Evolutionary conservation across 2,888 invertebrate species (phyloP), one percentile per base, ranked within the genome.

Genomic region (Drosophila colorata): DNA sequence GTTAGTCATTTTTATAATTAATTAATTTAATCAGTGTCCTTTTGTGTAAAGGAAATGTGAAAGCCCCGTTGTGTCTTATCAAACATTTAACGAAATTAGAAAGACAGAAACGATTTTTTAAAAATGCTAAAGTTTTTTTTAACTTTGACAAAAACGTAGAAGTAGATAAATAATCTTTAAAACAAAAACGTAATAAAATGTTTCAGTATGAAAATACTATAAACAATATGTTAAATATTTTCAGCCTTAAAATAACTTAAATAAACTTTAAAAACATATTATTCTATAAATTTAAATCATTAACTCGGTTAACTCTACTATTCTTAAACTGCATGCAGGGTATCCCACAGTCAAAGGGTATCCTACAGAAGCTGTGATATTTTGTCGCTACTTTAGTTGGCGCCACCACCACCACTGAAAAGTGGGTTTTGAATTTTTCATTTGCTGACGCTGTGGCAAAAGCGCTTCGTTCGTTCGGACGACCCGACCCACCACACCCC

Each of bases 401-500:
- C 51, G 41, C 52, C 51, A 60, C 48, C 53, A 8, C 28, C 69
- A 8, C 44, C 60, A 44, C 74, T 69, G 65, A 63, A 66, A 58
- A 74, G 73, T 56, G 65, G 67, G 73, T 35, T 68, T 79, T 78
- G 77, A 80, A 79, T 73, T 77, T 82, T 79, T 81, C 74, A 81
- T 78, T 87, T 75, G 74, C 84, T 66, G 51, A 23, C 25, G 35
- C 67, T 66, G 63, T 13, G 65, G 66, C 71, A 46, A 63, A 59
- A 67, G 65, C 67, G 55, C 60, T 72, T 55, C 56, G 47, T 48
- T 18, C 48, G 44, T 58, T 31, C 47, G 48, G 52, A 48, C 59
- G 51, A 56, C 43, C 69, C 64, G 23, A 23, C n/a, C 40, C 49
- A 16, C 23, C 14, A 16, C 48, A 33, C 44, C 60, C 44, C 51